Conservation (phyloP, 1,140 invertebrate species). For the Anastrepha ludens region DNA sequence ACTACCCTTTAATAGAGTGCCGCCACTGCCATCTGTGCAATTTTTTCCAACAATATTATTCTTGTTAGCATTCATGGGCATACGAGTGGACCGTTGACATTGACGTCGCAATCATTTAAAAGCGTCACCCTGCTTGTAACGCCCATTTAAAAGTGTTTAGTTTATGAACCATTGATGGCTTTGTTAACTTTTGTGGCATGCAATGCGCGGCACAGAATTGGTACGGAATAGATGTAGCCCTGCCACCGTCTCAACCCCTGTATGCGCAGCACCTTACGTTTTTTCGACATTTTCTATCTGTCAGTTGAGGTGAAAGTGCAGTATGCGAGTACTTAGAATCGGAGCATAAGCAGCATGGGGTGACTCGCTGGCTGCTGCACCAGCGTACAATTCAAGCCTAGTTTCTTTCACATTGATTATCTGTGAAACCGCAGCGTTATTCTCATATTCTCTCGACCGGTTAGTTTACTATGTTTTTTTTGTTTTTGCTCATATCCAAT, state of each 20-base stretch:
- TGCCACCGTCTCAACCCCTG: conserved; percentile 25
- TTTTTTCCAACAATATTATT: conserved; percentile 28
- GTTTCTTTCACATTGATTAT: conserved; percentile 38
- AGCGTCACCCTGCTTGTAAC: conserved; percentile 58
- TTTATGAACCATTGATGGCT: conserved; percentile 74
- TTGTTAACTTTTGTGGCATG: conserved; percentile 68
- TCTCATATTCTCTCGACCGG: conserved; percentile 9
- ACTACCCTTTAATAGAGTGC: conserved; percentile 72
- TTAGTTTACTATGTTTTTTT: neutral
- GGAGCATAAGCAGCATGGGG: neutral
- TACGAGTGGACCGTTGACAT: neutral
- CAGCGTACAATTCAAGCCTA: neutral
- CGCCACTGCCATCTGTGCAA: conserved; percentile 58
- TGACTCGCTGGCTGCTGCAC: neutral
- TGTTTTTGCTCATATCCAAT: conserved; percentile 21
- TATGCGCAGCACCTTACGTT: conserved; percentile 69
- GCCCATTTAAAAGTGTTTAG: conserved; percentile 73
- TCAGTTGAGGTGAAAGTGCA: conserved; percentile 62
- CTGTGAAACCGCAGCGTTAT: conserved; percentile 53
- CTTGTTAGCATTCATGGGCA: neutral
- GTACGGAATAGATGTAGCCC: neutral
- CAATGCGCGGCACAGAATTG: neutral
- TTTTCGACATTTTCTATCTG: conserved; percentile 73
- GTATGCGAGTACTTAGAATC: neutral
- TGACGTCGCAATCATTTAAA: conserved; percentile 35